Base-by-base conservation (phyloP, 2,888 invertebrate species). In the Ophonus ardosiacus region DNA sequence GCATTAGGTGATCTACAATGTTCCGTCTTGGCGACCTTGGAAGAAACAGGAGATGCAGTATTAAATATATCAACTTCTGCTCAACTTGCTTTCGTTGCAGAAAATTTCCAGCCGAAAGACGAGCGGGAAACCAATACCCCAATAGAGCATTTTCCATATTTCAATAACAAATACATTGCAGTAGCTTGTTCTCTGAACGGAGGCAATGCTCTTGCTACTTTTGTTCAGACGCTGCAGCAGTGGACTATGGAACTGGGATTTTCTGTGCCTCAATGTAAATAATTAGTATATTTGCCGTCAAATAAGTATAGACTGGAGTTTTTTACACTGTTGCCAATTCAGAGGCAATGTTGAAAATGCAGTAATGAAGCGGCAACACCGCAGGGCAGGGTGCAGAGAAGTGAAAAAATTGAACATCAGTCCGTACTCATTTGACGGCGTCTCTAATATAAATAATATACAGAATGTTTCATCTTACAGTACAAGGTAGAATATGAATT, bases 41-140 rank as follows among this genome's bases (percentile, higher is more conserved):
- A 95, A 88, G 92, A 92, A 85, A 90, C 91, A 84, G 92, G 93
- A 81, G 95, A 96, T 90, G 94, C 96, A 87, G 95, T 97, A 56
- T 91, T 97, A 86, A 97, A 97, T 90, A 95, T 98, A 89, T 97
- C 97, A 56, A 98, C 97, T 5, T 97, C 97, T 3, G 96, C 97
- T 31, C 97, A 98, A 91, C 92, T 97, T 79, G 95, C 96, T 0
- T 96, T 96, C 89, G 93, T 96, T n/a, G 94, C 93, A 38, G 92
- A 94, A 84, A 90, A 91, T 18, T 93, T 93, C 86, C 90, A 91
- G 85, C 93, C 93, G 89, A 92, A 31, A 40, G 51, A 80, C 17
- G n/a, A 80, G 17, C 15, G 21, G 13, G 68, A 68, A 51, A 5
- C 10, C 7, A 18, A 31, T 57, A 18, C 61, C 10, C 74, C 94